Base-by-base conservation (phyloP, 2,113 vertebrate genomes). In the Puma concolor region DNA sequence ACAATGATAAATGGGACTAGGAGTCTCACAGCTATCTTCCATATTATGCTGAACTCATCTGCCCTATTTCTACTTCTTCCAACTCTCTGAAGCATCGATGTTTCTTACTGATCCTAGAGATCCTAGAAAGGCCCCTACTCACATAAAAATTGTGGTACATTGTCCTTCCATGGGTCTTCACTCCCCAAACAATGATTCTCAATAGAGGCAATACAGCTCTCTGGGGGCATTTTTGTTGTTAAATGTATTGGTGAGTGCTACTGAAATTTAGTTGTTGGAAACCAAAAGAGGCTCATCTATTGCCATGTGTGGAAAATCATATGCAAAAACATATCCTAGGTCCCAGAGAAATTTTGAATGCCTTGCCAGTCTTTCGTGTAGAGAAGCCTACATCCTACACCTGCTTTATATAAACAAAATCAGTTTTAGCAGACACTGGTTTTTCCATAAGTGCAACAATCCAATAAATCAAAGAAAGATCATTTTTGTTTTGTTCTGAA, bases 1-100 rank as follows among this genome's bases (percentile, higher is more conserved):
- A n/a, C 7, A 4, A 7, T n/a, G 19, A 72, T 15, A 25, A 11
- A 27, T 25, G 10, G 0, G 25, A 74, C 1, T 29, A n/a, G 14
- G 3, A 4, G 1, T 60, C 64, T 36, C 12, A 3, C 8, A 74
- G n/a, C 60, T 72, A 0, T 83, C 36, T 1, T 36, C 27, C 8
- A 23, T 7, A 0, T 10, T 21, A 17, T n/a, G 4, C 50, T 27
- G 11, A 83, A 87, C 60, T 5, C 4, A 23, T 9, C 5, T 72
- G 7, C 15, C 66, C 25, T 90, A 5, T 21, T 27, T 87, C 11
- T 67, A 38, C 1, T n/a, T 91, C 10, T 67, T 89, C 1, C 8
- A 27, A 54, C 5, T 77, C 2, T 44, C 17, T 72, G 19, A 86
- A 86, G 19, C 21, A 4, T 29, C 71, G 23, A 0, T 63, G 0